Conservation (phyloP, 1,140 invertebrate genomes). For the Ectropis grisescens region DNA sequence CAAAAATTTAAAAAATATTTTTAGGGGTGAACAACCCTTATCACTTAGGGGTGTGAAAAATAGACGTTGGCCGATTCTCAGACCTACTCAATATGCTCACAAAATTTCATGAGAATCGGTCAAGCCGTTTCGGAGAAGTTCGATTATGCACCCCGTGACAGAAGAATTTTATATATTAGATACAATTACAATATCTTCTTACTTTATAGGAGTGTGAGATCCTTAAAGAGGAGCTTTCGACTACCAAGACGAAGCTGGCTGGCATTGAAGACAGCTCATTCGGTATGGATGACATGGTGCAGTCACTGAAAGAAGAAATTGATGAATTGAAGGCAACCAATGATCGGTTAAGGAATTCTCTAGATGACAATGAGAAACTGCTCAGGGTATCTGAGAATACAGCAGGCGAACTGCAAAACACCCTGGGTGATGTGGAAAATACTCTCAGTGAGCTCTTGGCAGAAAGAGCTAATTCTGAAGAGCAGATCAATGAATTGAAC, state of each 20-base stretch:
- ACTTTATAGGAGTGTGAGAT: constrained; percentile 78
- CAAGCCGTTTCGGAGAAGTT: no score
- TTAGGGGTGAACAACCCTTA: no score
- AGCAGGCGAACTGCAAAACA: constrained; percentile 54
- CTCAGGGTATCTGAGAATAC: constrained; percentile 60
- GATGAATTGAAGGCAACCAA: constrained; percentile 55
- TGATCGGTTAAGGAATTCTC: constrained; percentile 50
- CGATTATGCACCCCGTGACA: no score
- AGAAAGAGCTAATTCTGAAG: constrained; percentile 51
- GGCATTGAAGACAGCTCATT: constrained; percentile 78
- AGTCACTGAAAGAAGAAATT: constrained; percentile 73
- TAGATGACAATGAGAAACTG: constrained; percentile 58
- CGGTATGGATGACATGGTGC: constrained; percentile 80
- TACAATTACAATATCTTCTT: no score
- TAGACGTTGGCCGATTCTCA: no score
- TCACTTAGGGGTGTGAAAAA: no score
- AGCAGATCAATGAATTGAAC: constrained; percentile 55
- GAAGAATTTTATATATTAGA: no score
- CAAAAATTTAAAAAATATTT: no score
- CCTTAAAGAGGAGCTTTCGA: constrained; percentile 74
- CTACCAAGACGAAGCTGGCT: constrained; percentile 73
- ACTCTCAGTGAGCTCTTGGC: constrained; percentile 58
- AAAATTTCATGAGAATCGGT: no score
- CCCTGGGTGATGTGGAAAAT: constrained; percentile 55
- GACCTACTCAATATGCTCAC: no score